Evolutionary conservation across 2,113 vertebrate genomes (phyloP), one percentile per base, ranked within the genome.

Genomic region (Strigops habroptila): DNA sequence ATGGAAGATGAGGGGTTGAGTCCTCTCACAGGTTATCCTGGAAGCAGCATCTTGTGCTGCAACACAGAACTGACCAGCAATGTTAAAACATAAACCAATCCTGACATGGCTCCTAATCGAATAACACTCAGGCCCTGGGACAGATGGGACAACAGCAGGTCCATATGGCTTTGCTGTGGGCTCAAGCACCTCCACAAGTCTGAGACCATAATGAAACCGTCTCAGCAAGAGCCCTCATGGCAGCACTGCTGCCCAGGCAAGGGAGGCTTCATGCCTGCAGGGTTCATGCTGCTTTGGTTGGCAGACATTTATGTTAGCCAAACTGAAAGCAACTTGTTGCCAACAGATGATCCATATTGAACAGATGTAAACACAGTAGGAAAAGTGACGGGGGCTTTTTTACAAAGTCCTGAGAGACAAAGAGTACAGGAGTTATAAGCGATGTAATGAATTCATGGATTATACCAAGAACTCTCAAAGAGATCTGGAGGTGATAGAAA

Each of bases 311-410:
- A 33, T 65, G 60, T 89, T 41, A 91, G 71, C 78, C 84, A 77
- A 70, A 84, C 64, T 12, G 63, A 91, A 82, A 70, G 77, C 84
- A 86, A 70, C 41, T 86, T 78, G 24, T 37, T 89, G 81, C 90
- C 90, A 85, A 18, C 60, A 75, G 81, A 74, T 63, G 62, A 94
- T 51, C 65, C 84, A 1, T 64, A 67, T 7, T 57, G 88, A 94
- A 79, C 93, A 94, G 95, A 89, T 89, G 91, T 82, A 92, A 91
- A 79, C 87, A 84, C 89, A 92, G 93, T 8, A 59, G 91, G 91
- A 80, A 41, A 80, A 87, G 53, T 44, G 83, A 69, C 1, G 2
- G 81, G 78, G 33, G 55, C 46, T 75, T 78, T 95, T 88, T 90
- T 67, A 75, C 46, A 71, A 91, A 63, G 62, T 93, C 77, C 74